Evolutionary conservation across 30 jellyfish, hydroid and myxozoan genomes (phyloP).

Genomic region (Euphysa ruthae): DNA sequence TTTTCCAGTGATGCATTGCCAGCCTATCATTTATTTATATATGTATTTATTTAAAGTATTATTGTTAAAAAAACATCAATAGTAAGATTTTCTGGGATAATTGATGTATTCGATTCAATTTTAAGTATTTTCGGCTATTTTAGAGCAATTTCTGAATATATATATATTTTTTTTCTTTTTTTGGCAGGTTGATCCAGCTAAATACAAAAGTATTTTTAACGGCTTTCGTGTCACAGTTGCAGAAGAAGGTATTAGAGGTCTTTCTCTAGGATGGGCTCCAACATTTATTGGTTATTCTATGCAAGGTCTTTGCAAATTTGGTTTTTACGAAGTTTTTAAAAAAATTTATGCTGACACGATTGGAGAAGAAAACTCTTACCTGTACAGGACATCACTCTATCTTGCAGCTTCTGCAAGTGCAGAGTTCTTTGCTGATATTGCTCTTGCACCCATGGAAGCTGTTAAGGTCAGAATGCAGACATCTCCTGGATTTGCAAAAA

Average conservation of each 20-base stretch:
- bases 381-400: slow-evolving; percentile 86
- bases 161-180: too few species aligned
- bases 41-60: too few species aligned
- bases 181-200: slow-evolving; percentile 90
- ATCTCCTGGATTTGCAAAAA: slow-evolving; percentile 89
- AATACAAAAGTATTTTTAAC: slow-evolving; percentile 57
- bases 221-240: slow-evolving; percentile 63
- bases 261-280: slow-evolving; percentile 99
- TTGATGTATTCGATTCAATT: too few species aligned
- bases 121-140: too few species aligned
- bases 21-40: too few species aligned
- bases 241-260: slow-evolving; percentile 94
- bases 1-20: too few species aligned
- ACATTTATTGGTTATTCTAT: slow-evolving; percentile 95
- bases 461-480: slow-evolving; percentile 97
- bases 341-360: slow-evolving; percentile 66
- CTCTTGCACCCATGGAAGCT: slow-evolving; percentile 98
- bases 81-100: too few species aligned
- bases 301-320: slow-evolving; percentile 99
- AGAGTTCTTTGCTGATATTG: slow-evolving; percentile 98
- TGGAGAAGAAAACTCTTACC: slow-evolving; percentile 94
- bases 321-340: slow-evolving; percentile 96
- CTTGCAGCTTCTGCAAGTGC: slow-evolving; percentile 99
- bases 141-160: too few species aligned
- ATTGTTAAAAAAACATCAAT: too few species aligned